Percentiles rank a stretch among this genome's conserved stretches.
These are phyloP conservation scores for Piliocolobus tephrosceles DNA, from an alignment of 2,113 vertebrate species.

Conservation along the genomic window DNA sequence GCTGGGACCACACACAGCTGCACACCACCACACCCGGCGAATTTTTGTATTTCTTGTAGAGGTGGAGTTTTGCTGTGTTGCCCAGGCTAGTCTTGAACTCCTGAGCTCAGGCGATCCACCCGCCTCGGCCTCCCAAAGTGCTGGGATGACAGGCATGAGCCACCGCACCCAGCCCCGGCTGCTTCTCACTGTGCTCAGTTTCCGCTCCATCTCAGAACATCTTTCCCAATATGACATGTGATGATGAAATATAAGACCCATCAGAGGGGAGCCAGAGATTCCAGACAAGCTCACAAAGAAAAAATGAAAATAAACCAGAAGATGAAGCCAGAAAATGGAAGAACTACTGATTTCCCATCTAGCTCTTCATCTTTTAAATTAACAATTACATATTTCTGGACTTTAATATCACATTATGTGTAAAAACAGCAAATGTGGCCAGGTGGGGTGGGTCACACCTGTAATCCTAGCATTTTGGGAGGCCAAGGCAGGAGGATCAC, in stretches of 20 bases:
- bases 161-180: not conserved
- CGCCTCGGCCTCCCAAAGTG: too few species aligned
- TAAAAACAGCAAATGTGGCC: not conserved
- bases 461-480: too few species aligned
- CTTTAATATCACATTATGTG: not conserved
- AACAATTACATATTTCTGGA: not conserved
- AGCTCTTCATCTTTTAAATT: not conserved
- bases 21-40: too few species aligned
- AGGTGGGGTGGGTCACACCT: too few species aligned
- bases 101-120: too few species aligned
- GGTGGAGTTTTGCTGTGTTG: too few species aligned
- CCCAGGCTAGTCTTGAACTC: too few species aligned
- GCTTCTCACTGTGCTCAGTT: not conserved
- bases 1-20: too few species aligned
- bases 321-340: not conserved
- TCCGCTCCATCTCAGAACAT: not conserved
- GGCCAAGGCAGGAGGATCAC: too few species aligned
- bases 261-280: not conserved
- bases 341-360: not conserved
- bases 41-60: too few species aligned
- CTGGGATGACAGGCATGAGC: too few species aligned
- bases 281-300: not conserved
- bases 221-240: not conserved
- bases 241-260: rapidly evolving
- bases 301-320: not conserved